Evolutionary conservation across 2,113 vertebrate genomes (phyloP).

Genomic region (Gambusia affinis): DNA sequence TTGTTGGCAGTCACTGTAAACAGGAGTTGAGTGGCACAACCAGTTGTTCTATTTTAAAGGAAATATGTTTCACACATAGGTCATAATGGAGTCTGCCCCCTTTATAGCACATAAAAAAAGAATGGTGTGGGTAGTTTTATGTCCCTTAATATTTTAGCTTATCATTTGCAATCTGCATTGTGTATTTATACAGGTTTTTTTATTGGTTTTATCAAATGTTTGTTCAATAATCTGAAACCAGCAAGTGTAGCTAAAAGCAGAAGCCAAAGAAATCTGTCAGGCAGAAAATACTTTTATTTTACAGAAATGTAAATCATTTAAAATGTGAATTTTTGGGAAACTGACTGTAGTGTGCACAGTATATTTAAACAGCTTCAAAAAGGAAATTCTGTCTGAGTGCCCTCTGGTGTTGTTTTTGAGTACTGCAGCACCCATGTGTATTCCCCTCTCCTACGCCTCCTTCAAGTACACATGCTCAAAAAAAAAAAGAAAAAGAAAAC

Average conservation of each 20-base stretch:
- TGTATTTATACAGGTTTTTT: neutral
- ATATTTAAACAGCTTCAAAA: neutral
- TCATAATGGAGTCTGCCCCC: too few species aligned
- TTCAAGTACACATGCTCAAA: conserved; percentile 25
- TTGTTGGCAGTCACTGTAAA: too few species aligned
- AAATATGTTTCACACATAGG: neutral
- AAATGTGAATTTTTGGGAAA: neutral
- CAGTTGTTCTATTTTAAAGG: too few species aligned
- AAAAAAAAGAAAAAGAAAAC: conserved; percentile 32
- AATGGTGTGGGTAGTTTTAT: too few species aligned
- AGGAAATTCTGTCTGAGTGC: neutral
- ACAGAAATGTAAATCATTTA: neutral
- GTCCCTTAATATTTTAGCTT: neutral
- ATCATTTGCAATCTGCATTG: neutral
- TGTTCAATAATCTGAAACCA: neutral
- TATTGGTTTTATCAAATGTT: neutral
- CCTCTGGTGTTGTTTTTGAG: conserved; percentile 51
- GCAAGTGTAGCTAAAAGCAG: neutral
- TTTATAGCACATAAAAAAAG: too few species aligned
- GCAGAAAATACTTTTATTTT: neutral
- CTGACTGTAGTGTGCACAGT: neutral
- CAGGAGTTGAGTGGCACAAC: too few species aligned
- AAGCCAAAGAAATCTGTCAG: neutral
- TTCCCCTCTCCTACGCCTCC: conserved; percentile 15
- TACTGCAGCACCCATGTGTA: conserved; percentile 23